Evolutionary conservation across 2,797 vertebrate species (phyloP).

Genomic region (Sardinella longiceps): DNA sequence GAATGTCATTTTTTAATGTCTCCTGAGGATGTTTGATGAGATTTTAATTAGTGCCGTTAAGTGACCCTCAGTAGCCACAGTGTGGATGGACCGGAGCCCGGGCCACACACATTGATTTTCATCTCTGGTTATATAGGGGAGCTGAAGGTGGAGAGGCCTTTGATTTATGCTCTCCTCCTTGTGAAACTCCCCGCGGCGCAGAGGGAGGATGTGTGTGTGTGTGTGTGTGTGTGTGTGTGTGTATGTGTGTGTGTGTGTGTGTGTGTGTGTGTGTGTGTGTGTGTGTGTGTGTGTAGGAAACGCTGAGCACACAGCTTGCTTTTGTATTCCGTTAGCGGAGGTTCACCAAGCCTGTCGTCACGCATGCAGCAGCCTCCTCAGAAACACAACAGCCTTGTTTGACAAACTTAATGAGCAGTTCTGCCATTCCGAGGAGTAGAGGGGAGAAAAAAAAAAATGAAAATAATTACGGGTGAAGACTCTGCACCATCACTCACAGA

Average conservation of each 20-base stretch:
- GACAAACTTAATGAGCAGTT: conserved; percentile 61
- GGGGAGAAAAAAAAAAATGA: conserved; percentile 45
- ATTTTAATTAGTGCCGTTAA: neutral
- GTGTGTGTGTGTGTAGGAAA: too few species aligned
- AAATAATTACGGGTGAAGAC: conserved; percentile 59
- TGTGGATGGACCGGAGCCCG: too few species aligned
- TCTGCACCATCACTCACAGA: conserved; percentile 37
- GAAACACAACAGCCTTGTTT: conserved; percentile 47
- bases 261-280: too few species aligned
- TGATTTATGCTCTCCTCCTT: neutral
- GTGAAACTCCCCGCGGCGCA: neutral
- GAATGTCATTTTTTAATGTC: neutral
- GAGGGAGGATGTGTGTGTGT: neutral
- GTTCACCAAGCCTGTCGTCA: neutral
- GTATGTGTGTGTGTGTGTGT: too few species aligned
- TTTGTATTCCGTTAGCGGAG: neutral
- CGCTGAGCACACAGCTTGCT: conserved; percentile 5
- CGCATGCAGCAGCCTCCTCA: neutral
- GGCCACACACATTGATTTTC: neutral
- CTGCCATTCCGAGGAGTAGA: conserved; percentile 50
- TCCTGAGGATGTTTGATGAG: neutral
- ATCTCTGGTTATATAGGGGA: neutral
- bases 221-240: too few species aligned
- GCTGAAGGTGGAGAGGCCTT: neutral
- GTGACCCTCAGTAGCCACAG: neutral